Conservation (phyloP, 1,140 invertebrate species). For the Listronotus oregonensis region DNA sequence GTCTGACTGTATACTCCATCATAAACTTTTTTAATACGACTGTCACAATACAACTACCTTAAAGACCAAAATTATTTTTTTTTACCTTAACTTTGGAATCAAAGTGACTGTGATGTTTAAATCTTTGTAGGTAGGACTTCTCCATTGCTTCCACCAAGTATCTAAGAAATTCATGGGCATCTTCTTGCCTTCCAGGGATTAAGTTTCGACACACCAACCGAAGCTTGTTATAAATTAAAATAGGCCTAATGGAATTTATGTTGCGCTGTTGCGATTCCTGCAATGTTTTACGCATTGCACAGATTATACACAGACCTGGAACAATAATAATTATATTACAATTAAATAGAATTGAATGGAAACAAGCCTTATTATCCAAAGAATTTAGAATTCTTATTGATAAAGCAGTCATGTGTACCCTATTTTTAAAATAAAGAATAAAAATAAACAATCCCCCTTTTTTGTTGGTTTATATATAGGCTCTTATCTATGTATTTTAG, state of each 20-base stretch:
- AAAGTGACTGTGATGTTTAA: constrained; percentile 66
- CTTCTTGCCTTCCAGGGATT: constrained; percentile 90
- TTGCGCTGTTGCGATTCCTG: constrained; percentile 68
- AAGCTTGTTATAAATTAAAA: constrained; percentile 68
- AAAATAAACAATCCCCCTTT: no score
- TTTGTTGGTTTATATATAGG: no score
- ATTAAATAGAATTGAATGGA: no score
- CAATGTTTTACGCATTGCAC: constrained; percentile 80
- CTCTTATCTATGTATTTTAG: no score
- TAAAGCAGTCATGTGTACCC: no score
- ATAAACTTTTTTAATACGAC: no score
- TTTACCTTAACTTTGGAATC: constrained; percentile 81
- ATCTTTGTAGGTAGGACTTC: constrained; percentile 80
- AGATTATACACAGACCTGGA: constrained; percentile 75
- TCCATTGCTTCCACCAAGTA: constrained; percentile 95
- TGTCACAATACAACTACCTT: no score
- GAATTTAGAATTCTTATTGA: no score
- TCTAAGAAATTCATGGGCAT: constrained; percentile 94
- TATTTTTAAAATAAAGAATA: no score
- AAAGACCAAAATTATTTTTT: not conserved
- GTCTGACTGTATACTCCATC: no score
- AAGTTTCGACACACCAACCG: constrained; percentile 87
- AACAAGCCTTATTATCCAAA: no score
- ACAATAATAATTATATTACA: constrained; percentile 8
- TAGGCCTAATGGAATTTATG: constrained; percentile 74